A percentile compares a stretch with the other conserved stretches of the same genome.
Evolutionary conservation across 2,888 invertebrate genomes (phyloP).

Genomic region (Caenorhabditis plicata): DNA sequence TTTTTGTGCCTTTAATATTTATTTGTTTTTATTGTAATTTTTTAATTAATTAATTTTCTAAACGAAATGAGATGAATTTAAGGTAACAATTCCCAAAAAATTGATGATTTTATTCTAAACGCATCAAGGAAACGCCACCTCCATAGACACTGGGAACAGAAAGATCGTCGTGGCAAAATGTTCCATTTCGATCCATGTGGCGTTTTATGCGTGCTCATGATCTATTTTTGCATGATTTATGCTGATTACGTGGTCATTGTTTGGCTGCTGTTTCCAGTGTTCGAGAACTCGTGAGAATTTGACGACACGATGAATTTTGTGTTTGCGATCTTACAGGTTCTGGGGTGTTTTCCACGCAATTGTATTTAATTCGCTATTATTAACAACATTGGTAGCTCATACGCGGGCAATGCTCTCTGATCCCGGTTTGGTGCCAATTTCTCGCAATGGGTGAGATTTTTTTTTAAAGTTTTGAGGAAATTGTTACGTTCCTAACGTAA

Average conservation of each 20-base stretch:
- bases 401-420: constrained; percentile 84
- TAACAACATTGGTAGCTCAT: constrained; percentile 78
- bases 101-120: no score
- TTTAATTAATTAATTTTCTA: no score
- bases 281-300: constrained; percentile 77
- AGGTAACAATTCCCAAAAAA: no score
- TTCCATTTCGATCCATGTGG: constrained; percentile 83
- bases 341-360: constrained; percentile 82
- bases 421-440: constrained; percentile 81
- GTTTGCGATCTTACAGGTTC: constrained; percentile 27
- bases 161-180: constrained; percentile 38
- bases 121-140: no score
- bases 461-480: background rate
- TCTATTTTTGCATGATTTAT: constrained; percentile 80
- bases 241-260: constrained; percentile 83
- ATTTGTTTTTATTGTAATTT: no score
- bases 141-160: background rate
- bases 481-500: background rate
- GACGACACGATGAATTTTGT: no score
- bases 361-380: constrained; percentile 78
- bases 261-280: constrained; percentile 81
- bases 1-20: no score
- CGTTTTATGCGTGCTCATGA: constrained; percentile 78
- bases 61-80: no score
- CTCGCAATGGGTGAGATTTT: constrained; percentile 76